phyloP scores from a whole-genome alignment of 2,888 invertebrate species.

The Alcis repandata region DNA sequence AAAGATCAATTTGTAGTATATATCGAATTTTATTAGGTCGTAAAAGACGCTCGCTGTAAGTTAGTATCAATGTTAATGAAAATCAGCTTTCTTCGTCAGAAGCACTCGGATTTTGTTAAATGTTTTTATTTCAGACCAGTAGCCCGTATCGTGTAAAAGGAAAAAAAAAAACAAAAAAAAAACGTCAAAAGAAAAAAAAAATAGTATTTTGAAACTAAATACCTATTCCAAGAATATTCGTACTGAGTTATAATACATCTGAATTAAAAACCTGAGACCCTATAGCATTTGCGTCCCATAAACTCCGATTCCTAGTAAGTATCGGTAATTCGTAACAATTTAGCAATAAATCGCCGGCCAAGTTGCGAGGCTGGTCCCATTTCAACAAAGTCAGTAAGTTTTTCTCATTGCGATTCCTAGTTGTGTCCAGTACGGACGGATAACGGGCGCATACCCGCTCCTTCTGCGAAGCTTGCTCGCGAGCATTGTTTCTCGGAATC shows the following conservation, averaged over 20 bases:
- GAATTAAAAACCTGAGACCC: neutral
- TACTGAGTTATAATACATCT: neutral
- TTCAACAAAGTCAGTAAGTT: constrained; percentile 79
- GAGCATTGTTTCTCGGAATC: constrained; percentile 83
- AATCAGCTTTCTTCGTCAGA: too few relatives aligned
- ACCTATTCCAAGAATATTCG: too few relatives aligned
- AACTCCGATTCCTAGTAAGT: constrained; percentile 61
- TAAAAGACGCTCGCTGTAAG: too few relatives aligned
- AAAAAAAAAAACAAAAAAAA: too few relatives aligned
- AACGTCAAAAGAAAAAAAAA: too few relatives aligned
- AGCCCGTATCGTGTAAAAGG: too few relatives aligned
- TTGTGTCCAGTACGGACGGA: constrained; percentile 67
- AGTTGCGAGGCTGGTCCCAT: constrained; percentile 73
- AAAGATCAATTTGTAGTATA: too few relatives aligned
- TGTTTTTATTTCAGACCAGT: too few relatives aligned
- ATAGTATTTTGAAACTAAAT: too few relatives aligned
- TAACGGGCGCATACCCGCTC: constrained; percentile 80
- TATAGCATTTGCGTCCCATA: constrained; percentile 25
- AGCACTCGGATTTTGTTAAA: too few relatives aligned
- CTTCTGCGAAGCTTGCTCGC: constrained; percentile 77
- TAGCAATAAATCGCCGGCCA: constrained; percentile 74
- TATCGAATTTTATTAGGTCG: too few relatives aligned
- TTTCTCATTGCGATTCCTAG: constrained; percentile 81
- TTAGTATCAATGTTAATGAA: too few relatives aligned
- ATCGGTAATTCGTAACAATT: constrained; percentile 76